Percentiles rank a stretch among this genome's conserved stretches.
These are phyloP conservation scores for Chondrosia reniformis DNA, from an alignment of 37 sponge, comb jelly and placozoan genomes.

Conservation along the genomic window DNA sequence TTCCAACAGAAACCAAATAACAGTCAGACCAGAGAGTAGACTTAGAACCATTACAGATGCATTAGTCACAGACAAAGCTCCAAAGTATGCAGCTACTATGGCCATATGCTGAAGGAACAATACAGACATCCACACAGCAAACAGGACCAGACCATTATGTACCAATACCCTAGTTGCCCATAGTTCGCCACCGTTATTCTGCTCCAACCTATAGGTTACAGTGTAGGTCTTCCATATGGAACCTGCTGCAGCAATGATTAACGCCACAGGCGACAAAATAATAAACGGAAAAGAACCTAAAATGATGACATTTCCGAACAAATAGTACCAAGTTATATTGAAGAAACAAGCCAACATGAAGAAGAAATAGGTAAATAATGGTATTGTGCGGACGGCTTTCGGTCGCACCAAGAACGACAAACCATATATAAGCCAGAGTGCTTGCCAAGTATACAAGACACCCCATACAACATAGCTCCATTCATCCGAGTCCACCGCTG, in stretches of 20 bases:
- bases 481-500: background rate
- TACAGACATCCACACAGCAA: background rate
- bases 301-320: background rate
- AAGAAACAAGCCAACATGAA: background rate
- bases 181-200: background rate
- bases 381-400: background rate
- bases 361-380: background rate
- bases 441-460: background rate
- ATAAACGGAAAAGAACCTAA: background rate
- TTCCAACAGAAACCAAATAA: constrained; percentile 13
- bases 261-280: background rate
- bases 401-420: background rate
- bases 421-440: background rate
- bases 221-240: background rate
- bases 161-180: constrained; percentile 2
- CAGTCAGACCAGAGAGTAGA: background rate
- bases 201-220: background rate
- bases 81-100: background rate
- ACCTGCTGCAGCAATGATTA: background rate
- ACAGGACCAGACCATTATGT: constrained; percentile 8
- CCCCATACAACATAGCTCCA: constrained; percentile 3
- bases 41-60: background rate
- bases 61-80: background rate
- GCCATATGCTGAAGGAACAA: background rate
- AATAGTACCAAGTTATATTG: constrained; percentile 4